A percentile compares a stretch with the other conserved stretches of the same genome.
These are phyloP conservation scores for Prunella strophiata DNA, from an alignment of 2,797 vertebrate species.

Conservation along the genomic window DNA sequence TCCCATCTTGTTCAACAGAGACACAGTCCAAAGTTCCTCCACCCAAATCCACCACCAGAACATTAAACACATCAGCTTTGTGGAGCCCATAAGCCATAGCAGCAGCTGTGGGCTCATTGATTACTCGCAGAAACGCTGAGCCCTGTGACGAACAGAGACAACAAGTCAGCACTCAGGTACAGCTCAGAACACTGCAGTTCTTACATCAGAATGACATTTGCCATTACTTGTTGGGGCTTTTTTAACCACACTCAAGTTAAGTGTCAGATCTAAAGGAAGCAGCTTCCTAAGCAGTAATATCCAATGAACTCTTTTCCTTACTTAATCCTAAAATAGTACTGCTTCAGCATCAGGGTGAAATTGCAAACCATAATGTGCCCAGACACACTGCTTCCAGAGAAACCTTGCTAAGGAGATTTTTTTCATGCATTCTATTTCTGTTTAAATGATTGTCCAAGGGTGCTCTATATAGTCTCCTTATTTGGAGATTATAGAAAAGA, in stretches of 20 bases:
- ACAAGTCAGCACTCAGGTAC: neutral
- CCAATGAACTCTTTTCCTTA: neutral
- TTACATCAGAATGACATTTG: neutral
- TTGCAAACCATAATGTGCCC: rapidly evolving
- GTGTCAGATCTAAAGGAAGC: neutral
- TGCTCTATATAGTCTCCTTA: neutral
- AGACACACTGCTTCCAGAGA: neutral
- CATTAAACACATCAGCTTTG: constrained; percentile 92
- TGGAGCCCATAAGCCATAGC: constrained; percentile 98
- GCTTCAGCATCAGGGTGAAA: neutral
- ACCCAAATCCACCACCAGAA: constrained; percentile 96
- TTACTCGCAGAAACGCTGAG: constrained; percentile 90
- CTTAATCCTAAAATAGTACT: neutral
- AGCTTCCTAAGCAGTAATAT: neutral
- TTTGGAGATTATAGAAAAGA: neutral
- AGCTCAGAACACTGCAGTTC: neutral
- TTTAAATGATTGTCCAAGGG: neutral
- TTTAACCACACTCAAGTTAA: neutral
- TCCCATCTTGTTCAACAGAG: constrained; percentile 95
- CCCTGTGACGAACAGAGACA: constrained; percentile 74
- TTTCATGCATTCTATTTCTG: neutral
- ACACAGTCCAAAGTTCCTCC: constrained; percentile 97
- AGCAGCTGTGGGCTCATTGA: constrained; percentile 96
- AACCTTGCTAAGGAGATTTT: neutral
- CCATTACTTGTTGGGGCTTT: neutral